Evolutionary conservation across 1,140 invertebrate genomes (phyloP).

Genomic region (Cydia amplana): DNA sequence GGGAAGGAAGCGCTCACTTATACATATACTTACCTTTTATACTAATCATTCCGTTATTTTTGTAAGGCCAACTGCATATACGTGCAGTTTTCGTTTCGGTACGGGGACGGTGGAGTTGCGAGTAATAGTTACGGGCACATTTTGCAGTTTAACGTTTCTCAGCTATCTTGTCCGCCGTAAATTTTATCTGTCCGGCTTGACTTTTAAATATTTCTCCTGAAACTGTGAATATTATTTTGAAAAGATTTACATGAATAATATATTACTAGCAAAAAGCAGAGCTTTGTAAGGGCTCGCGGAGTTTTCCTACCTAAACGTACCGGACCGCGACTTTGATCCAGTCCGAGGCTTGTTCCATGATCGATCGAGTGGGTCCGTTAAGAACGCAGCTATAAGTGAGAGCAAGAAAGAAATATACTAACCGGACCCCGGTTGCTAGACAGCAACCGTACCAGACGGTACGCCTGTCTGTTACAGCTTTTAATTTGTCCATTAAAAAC

Average conservation of each 20-base stretch:
- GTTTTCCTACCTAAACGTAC: too few relatives aligned
- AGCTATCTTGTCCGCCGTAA: slow-evolving; percentile 5
- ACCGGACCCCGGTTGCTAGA: too few relatives aligned
- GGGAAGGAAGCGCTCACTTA: slow-evolving; percentile 40
- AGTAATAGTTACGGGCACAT: neutral
- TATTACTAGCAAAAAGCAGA: too few relatives aligned
- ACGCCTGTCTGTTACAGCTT: too few relatives aligned
- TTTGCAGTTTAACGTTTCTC: slow-evolving; percentile 9
- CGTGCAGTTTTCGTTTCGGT: slow-evolving; percentile 14
- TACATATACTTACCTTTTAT: slow-evolving; percentile 42
- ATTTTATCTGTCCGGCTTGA: slow-evolving; percentile 15
- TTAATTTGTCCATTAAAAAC: too few relatives aligned
- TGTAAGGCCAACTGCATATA: slow-evolving; percentile 17
- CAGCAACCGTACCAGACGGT: too few relatives aligned
- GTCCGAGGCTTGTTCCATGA: too few relatives aligned
- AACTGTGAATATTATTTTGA: neutral
- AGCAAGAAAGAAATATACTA: too few relatives aligned
- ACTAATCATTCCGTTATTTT: slow-evolving; percentile 41
- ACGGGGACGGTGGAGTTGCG: neutral
- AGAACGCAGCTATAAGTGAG: too few relatives aligned
- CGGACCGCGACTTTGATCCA: too few relatives aligned
- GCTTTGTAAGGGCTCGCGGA: too few relatives aligned
- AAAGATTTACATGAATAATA: neutral
- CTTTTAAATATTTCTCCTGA: slow-evolving; percentile 10
- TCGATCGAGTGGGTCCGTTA: too few relatives aligned